Conservation (phyloP, 2,113 vertebrate species). For the Cariama cristata region DNA sequence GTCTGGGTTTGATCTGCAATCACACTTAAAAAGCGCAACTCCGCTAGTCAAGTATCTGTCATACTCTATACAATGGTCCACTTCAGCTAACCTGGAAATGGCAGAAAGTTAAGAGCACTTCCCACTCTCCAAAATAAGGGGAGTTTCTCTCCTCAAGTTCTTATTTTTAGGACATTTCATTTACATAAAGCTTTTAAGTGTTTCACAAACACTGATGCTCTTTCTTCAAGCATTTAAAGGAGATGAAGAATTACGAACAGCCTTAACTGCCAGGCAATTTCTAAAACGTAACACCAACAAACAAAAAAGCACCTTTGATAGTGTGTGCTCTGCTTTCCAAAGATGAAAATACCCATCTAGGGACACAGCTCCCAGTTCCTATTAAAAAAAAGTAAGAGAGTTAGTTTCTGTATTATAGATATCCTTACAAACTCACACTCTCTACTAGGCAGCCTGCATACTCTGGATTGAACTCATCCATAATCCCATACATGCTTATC, state of each 20-base stretch:
- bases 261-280: background rate
- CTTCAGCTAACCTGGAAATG: background rate
- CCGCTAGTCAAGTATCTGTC: background rate
- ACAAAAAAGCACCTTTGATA: slow-evolving; percentile 86
- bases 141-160: background rate
- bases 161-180: background rate
- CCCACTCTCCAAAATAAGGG: background rate
- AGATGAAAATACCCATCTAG: slow-evolving; percentile 98
- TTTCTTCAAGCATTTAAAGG: background rate
- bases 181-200: background rate
- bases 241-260: background rate
- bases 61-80: fast-evolving
- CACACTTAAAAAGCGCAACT: background rate
- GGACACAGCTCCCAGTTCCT: slow-evolving; percentile 97
- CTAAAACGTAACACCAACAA: background rate
- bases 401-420: background rate
- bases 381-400: background rate
- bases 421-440: background rate
- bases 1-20: background rate
- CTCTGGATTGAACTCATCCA: background rate
- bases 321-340: slow-evolving; percentile 93
- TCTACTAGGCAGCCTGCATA: background rate
- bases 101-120: background rate
- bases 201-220: background rate
- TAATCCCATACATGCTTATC: background rate